phyloP scores from a whole-genome alignment of 2,888 invertebrate species.

The Diploptera punctata region DNA sequence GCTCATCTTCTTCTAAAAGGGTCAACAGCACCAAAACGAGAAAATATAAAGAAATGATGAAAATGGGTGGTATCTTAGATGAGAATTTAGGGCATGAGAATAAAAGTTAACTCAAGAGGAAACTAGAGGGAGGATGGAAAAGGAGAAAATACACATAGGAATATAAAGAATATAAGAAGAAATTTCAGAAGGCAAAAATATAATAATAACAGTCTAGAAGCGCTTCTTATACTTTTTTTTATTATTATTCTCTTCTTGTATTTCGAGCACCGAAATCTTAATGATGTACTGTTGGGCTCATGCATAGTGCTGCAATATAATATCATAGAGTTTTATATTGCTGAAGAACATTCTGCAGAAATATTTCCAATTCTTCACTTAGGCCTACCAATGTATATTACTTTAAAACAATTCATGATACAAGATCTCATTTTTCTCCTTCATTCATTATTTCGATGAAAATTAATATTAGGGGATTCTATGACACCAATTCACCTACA shows the following conservation, averaged over 20 bases:
- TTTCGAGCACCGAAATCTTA: slow-evolving; percentile 18
- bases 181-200: slow-evolving; percentile 30
- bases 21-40: slow-evolving; percentile 31
- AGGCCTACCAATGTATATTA: too few species aligned
- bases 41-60: slow-evolving; percentile 32
- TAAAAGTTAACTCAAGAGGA: slow-evolving; percentile 29
- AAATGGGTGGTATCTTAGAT: slow-evolving; percentile 23
- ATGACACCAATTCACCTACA: too few species aligned
- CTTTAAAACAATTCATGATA: too few species aligned
- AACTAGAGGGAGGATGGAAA: slow-evolving; percentile 3
- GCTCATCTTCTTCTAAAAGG: background rate
- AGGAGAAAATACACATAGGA: slow-evolving; percentile 12
- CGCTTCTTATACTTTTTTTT: slow-evolving; percentile 8
- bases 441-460: too few species aligned
- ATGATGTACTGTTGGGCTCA: slow-evolving; percentile 20
- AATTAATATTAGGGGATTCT: too few species aligned
- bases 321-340: background rate
- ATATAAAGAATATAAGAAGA: slow-evolving; percentile 18
- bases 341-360: slow-evolving; percentile 3
- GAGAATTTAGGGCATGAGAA: slow-evolving; percentile 32
- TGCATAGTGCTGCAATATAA: slow-evolving; percentile 9
- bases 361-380: too few species aligned
- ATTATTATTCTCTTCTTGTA: slow-evolving; percentile 8
- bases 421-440: too few species aligned
- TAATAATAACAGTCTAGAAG: slow-evolving; percentile 20